These are phyloP conservation scores for Scleropages formosus DNA, from an alignment of 2,797 vertebrate genomes.

Conservation along the genomic window DNA sequence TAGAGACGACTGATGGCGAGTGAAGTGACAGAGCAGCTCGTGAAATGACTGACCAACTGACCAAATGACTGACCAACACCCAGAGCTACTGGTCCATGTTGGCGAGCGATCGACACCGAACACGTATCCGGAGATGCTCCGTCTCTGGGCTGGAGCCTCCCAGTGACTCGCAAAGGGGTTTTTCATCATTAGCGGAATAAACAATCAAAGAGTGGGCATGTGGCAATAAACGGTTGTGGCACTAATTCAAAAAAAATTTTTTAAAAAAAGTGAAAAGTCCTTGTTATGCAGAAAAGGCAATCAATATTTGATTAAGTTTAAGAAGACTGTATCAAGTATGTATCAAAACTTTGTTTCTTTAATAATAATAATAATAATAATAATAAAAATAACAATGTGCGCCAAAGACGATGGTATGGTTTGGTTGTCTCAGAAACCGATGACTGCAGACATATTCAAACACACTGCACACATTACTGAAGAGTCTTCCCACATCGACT, in stretches of 20 bases:
- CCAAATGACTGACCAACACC: not conserved
- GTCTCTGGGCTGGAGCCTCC: not conserved
- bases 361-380: conserved; percentile 39
- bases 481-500: conserved; percentile 56
- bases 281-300: conserved; percentile 28
- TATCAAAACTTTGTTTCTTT: conserved; percentile 22
- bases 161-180: not conserved
- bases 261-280: conserved; percentile 17
- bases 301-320: conserved; percentile 16
- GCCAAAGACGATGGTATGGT: conserved; percentile 52
- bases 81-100: not conserved
- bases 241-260: no score
- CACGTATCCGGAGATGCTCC: not conserved
- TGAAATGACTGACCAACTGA: conserved; percentile 1
- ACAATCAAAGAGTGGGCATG: not conserved
- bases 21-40: conserved; percentile 3
- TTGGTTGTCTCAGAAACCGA: conserved; percentile 29
- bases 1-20: conserved; percentile 19
- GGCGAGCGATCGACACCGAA: not conserved
- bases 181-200: conserved; percentile 1
- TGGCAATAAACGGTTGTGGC: conserved; percentile 19
- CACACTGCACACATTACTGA: conserved; percentile 37
- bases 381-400: conserved; percentile 66
- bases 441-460: conserved; percentile 36
- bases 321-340: conserved; percentile 31